These are phyloP conservation scores for Anniella stebbinsi DNA, from an alignment of 2,797 vertebrate genomes.

Conservation along the genomic window DNA sequence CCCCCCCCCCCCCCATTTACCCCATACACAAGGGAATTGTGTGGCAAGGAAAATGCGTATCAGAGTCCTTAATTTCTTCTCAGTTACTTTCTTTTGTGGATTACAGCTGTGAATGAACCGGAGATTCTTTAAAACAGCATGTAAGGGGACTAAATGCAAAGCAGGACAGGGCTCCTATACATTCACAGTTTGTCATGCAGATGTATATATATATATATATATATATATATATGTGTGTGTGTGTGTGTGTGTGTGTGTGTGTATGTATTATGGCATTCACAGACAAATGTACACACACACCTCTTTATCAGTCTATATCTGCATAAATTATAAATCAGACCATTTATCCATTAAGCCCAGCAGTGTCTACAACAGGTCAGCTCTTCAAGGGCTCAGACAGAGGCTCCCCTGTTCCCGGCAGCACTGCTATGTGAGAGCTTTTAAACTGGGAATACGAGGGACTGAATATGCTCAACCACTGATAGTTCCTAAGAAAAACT, in stretches of 20 bases:
- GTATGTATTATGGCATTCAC: not conserved
- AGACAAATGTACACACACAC: not conserved
- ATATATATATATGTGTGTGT: not conserved
- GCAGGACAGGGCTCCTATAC: not conserved
- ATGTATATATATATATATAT: too few species aligned
- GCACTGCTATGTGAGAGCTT: not conserved
- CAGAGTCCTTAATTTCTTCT: not conserved
- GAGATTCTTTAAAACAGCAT: not conserved
- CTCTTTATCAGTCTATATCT: too few species aligned
- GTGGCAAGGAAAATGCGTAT: not conserved
- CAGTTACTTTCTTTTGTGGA: not conserved
- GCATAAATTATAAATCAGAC: not conserved
- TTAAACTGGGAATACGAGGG: not conserved
- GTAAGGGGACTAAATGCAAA: not conserved
- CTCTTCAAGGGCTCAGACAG: not conserved
- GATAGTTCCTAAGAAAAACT: too few species aligned
- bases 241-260: not conserved
- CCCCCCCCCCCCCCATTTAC: too few species aligned
- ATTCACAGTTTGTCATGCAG: not conserved
- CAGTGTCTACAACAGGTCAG: not conserved
- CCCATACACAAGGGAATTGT: not conserved
- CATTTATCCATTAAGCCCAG: not conserved
- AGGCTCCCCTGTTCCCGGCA: not conserved
- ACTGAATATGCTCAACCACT: not conserved
- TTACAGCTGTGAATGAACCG: not conserved